A percentile compares a stretch with the other conserved stretches of the same genome.
Evolutionary conservation across 2,888 invertebrate genomes (phyloP).

Genomic region (Rotaria magnacalcarata): DNA sequence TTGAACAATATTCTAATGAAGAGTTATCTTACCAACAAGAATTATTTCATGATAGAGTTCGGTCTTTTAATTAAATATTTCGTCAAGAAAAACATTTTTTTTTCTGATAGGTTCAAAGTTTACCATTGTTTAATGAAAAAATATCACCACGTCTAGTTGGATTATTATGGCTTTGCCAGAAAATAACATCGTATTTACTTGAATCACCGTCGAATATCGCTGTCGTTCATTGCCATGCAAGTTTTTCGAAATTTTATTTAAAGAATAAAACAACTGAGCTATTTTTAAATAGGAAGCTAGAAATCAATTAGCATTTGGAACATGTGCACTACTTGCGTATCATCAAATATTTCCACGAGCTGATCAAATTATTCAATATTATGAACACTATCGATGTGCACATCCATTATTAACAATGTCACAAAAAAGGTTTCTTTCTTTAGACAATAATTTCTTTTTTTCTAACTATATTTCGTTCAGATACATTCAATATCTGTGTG

Average conservation of each 20-base stretch:
- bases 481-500: slow-evolving; percentile 39
- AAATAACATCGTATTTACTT: slow-evolving; percentile 34
- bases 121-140: not conserved
- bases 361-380: slow-evolving; percentile 23
- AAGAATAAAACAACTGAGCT: not conserved
- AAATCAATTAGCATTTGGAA: not conserved
- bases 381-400: not conserved
- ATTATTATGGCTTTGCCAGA: slow-evolving; percentile 35
- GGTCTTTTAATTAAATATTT: not conserved
- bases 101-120: not conserved
- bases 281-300: not conserved
- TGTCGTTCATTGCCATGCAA: slow-evolving; percentile 1
- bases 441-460: not conserved
- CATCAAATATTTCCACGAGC: not conserved
- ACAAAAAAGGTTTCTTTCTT: not conserved
- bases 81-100: not conserved
- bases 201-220: slow-evolving; percentile 36
- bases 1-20: not conserved
- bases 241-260: not conserved
- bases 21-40: slow-evolving; percentile 38
- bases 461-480: not conserved
- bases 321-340: not conserved
- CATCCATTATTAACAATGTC: not conserved
- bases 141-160: slow-evolving; percentile 19
- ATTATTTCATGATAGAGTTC: slow-evolving; percentile 35